Evolutionary conservation across 2,113 vertebrate genomes (phyloP), one percentile per base, ranked within the genome.

Genomic region (Willisornis vidua): DNA sequence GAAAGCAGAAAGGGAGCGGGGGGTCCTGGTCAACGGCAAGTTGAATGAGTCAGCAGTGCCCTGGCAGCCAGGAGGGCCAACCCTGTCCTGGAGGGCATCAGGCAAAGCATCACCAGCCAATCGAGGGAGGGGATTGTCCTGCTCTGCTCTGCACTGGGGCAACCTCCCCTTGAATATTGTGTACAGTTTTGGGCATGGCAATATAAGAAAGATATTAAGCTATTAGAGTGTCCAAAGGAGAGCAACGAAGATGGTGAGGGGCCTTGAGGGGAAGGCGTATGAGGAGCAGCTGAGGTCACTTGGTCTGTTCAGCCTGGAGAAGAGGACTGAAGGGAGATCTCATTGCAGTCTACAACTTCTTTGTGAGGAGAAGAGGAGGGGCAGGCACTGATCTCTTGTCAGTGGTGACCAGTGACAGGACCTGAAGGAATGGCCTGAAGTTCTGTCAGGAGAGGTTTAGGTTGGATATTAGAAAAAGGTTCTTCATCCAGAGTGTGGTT

Each of bases 11-110:
- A 46, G 13, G 28, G n/a, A 54, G 3, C 10, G 52, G 28, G 13
- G 19, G 5, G 7, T 82, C 33, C 33, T 29, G 46, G 33, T 61
- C 6, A 2, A 6, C 5, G 0, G 28, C 4, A 54, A 20, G 33
- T 3, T 61, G 46, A 67, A 18, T n/a, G 19, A 68, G 7, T 1
- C 68, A 81, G 68, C 37, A 74, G 45, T 52, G 61, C 15, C 52
- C 45, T 46, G 52, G 52, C 52, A 74, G 61, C 39, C 61, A 52
- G 45, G 19, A 67, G 61, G 15, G 5, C 11, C 12, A n/a, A 3
- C 0, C 0, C 0, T n/a, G 33, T 43, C 16, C 45, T 51, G 11
- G 1, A 4, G 10, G 0, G 31, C 4, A 51, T 58, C 5, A 52
- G 52, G 61, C 26, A 66, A 33, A 67, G 52, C 59, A 74, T 89